Base-by-base conservation (phyloP, 2,888 invertebrate species). In the Portevinia maculata region DNA sequence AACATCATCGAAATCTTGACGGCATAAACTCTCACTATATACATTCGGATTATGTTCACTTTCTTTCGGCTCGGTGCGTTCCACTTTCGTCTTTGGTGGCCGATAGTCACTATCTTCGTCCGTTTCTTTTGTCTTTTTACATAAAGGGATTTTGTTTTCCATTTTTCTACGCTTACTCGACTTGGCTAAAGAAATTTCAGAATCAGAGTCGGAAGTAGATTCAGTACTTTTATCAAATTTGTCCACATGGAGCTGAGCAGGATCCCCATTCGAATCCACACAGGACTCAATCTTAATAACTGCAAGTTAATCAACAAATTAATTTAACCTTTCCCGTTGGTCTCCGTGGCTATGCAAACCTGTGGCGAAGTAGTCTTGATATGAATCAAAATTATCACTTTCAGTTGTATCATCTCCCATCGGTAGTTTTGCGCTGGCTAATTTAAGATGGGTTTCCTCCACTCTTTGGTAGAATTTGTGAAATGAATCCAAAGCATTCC, bases 391-490 rank as follows among this genome's bases (percentile, higher is more conserved):
- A 7, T 39, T 11, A 28, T 41, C 55, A 1, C 11, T 7, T 8
- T 50, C 62, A 11, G 50, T 21, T 6, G 8, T 28, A 6, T 30
- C 44, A 15, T 83, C 65, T 19, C 55, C 41, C 2, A 19, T 11
- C 0, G 39, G 41, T 28, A 6, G n/a, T 32, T 65, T 70, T 0
- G 60, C 8, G 2, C 13, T 9, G 1, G 15, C 8, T 5, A 67
- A 15, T 4, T 44, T 67, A 1, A 84, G 78, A 13, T 89, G 87
- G 2, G 87, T 84, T 1, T 84, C 75, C 39, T 87, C 86, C 1
- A 89, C 86, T 3, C 62, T 85, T 4, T 62, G 48, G 39, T 88
- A 89, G 81, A 88, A 89, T 11, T 75, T 85, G 75, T 89, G 88
- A 48, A 89, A 89, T 34, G 85, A 79, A 30, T 85, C 60, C 8